phyloP scores from a whole-genome alignment of 2,888 invertebrate species.

The Chesias legatella region DNA sequence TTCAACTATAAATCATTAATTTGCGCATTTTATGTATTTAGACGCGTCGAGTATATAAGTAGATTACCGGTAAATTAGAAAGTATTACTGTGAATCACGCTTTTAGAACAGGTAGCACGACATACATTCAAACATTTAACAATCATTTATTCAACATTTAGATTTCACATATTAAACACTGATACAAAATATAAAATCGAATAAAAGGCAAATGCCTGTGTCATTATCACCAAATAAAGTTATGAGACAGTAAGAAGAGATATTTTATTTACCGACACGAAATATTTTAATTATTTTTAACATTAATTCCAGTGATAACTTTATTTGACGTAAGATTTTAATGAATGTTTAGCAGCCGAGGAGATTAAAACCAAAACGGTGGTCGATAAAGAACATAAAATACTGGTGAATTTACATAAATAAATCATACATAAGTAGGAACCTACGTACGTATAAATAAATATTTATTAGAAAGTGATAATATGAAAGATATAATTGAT shows the following conservation, averaged over 20 bases:
- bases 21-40: too few relatives aligned
- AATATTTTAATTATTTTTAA: too few relatives aligned
- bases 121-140: slow-evolving; percentile 62
- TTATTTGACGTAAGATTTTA: slow-evolving; percentile 9
- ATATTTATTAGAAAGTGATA: slow-evolving; percentile 23
- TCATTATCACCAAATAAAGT: slow-evolving; percentile 40
- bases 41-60: too few relatives aligned
- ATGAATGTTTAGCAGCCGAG: slow-evolving; percentile 44
- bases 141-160: slow-evolving; percentile 48
- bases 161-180: slow-evolving; percentile 46
- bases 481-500: slow-evolving; percentile 40
- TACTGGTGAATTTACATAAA: slow-evolving; percentile 48
- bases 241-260: too few relatives aligned
- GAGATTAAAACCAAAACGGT: slow-evolving; percentile 45
- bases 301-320: not conserved
- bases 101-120: slow-evolving; percentile 40
- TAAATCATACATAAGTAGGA: slow-evolving; percentile 38
- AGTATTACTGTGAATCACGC: slow-evolving; percentile 51
- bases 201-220: slow-evolving; percentile 56
- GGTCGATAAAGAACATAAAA: slow-evolving; percentile 42
- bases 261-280: too few relatives aligned
- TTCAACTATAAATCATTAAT: too few relatives aligned
- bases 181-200: slow-evolving; percentile 53
- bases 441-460: slow-evolving; percentile 12
- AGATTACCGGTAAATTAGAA: not conserved